A percentile compares a stretch with the other conserved stretches of the same genome.
These are phyloP conservation scores for Chionis minor DNA, from an alignment of 2,113 vertebrate species.

Conservation along the genomic window DNA sequence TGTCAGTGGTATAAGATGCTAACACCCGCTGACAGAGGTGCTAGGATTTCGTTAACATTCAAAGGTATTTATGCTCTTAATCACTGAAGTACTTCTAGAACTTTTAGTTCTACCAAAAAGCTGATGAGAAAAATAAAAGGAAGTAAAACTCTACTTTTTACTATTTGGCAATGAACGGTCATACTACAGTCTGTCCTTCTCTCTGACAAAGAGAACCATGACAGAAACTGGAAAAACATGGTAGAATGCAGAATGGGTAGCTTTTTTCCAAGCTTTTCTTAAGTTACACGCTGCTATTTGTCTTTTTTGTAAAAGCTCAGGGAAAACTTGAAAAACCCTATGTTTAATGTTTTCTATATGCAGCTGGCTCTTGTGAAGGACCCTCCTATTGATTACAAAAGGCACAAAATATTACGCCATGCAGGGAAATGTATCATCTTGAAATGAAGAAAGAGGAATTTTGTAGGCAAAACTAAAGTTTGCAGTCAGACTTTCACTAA, in stretches of 20 bases:
- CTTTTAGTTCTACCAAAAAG: neutral
- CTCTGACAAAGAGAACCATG: neutral
- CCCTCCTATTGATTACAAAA: neutral
- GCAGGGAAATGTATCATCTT: neutral
- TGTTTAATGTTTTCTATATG: neutral
- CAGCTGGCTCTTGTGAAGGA: neutral
- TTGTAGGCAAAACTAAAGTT: neutral
- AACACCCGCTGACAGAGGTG: neutral
- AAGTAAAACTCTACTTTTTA: constrained; percentile 1
- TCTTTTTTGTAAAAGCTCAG: neutral
- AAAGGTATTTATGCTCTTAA: neutral
- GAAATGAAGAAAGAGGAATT: neutral
- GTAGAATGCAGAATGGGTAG: neutral
- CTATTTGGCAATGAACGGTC: neutral
- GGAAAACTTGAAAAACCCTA: neutral
- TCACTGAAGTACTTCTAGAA: neutral
- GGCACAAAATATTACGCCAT: neutral
- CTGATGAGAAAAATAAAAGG: neutral
- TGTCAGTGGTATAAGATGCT: neutral
- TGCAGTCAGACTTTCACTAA: rapidly evolving
- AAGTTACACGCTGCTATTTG: neutral
- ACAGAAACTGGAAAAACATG: neutral
- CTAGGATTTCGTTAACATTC: neutral
- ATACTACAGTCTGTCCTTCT: neutral
- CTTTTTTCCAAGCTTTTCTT: neutral